A percentile compares a stretch with the other conserved stretches of the same genome.
Conservation (phyloP, 2,113 vertebrate genomes). For the Calyptomena viridis region DNA sequence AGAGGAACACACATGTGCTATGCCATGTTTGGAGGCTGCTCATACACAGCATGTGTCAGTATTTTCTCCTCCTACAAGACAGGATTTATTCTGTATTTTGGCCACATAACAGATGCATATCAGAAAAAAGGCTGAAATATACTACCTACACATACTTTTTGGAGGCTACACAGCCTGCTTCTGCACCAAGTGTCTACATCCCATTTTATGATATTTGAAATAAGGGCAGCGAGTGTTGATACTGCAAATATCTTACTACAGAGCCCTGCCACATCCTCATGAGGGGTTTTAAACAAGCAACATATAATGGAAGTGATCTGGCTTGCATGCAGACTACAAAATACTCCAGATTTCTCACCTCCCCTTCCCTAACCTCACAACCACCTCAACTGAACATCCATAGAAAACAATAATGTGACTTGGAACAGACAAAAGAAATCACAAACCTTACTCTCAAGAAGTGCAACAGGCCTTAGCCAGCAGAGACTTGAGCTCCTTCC, state of each 20-base stretch:
- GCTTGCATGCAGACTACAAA: conserved; percentile 38
- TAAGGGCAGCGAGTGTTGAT: background rate
- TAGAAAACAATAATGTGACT: background rate
- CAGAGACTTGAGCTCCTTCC: background rate
- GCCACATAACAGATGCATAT: background rate
- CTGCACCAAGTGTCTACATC: background rate
- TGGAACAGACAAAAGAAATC: background rate
- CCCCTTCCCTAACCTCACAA: background rate
- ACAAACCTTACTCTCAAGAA: background rate
- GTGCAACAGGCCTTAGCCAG: background rate
- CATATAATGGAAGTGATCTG: background rate
- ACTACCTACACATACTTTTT: background rate
- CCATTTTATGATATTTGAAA: background rate
- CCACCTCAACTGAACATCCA: background rate
- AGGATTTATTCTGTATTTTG: background rate
- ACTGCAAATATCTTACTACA: background rate
- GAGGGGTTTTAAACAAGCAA: conserved; percentile 43
- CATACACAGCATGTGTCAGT: background rate
- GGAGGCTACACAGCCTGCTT: background rate
- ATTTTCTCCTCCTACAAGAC: background rate
- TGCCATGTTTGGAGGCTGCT: background rate
- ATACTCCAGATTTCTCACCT: background rate
- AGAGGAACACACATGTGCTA: background rate
- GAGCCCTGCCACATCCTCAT: conserved; percentile 5
- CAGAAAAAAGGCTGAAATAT: background rate